Conservation (phyloP, 2,797 vertebrate genomes). For the Cuculus canorus region DNA sequence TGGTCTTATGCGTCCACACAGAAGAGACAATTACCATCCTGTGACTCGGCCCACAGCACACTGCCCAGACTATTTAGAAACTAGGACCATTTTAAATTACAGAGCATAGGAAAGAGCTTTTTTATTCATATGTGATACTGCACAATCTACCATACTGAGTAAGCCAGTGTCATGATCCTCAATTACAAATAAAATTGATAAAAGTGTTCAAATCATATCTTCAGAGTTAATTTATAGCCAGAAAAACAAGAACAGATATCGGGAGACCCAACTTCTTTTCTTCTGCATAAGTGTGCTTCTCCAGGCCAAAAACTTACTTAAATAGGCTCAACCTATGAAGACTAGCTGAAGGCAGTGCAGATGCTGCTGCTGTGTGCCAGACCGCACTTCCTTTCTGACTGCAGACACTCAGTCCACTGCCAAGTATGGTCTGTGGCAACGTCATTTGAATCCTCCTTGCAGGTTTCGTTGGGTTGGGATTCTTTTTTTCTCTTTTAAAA, state of each 20-base stretch:
- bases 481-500: neutral
- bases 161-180: neutral
- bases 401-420: neutral
- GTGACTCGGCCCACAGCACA: neutral
- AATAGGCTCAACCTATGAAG: neutral
- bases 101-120: neutral
- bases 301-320: neutral
- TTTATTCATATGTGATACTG: fast-evolving
- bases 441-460: neutral
- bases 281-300: neutral
- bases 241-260: neutral
- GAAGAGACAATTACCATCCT: neutral
- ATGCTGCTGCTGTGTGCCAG: neutral
- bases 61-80: neutral
- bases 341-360: neutral
- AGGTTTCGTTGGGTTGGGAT: neutral
- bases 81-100: neutral
- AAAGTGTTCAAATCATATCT: neutral
- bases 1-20: neutral
- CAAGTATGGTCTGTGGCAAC: neutral
- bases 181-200: neutral
- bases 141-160: neutral
- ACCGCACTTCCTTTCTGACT: neutral
- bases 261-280: neutral
- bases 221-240: neutral